These are phyloP conservation scores for Operophtera brumata DNA, from an alignment of 2,888 invertebrate genomes.

Conservation along the genomic window DNA sequence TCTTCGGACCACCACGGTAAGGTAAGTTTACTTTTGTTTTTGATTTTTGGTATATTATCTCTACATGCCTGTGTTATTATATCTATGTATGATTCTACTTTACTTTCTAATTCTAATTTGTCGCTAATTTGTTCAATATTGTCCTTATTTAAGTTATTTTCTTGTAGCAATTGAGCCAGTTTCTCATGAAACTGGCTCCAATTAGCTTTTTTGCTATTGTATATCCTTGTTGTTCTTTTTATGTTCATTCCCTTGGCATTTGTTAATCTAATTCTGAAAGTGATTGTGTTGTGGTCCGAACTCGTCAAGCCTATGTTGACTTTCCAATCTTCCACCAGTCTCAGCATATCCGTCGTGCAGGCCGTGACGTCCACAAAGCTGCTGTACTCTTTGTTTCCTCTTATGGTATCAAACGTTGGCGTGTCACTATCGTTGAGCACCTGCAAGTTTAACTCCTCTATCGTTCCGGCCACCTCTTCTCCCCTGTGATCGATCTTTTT, in stretches of 20 bases:
- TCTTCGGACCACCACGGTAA: background rate
- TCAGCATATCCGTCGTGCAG: conserved; percentile 24
- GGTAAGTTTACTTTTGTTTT: background rate
- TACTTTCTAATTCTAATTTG: background rate
- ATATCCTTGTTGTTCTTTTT: too few species aligned
- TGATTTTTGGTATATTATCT: background rate
- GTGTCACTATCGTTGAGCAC: conserved; percentile 33
- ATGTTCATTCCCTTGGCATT: conserved; percentile 8
- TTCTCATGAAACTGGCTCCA: background rate
- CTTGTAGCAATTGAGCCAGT: background rate
- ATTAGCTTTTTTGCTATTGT: background rate
- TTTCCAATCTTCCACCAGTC: conserved; percentile 11
- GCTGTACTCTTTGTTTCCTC: conserved; percentile 11
- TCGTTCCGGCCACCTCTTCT: too few species aligned
- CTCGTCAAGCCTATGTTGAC: conserved; percentile 19
- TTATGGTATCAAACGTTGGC: conserved; percentile 35
- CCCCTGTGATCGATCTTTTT: background rate
- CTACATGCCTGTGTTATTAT: background rate
- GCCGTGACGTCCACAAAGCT: conserved; percentile 12
- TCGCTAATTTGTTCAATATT: background rate
- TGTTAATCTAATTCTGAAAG: conserved; percentile 17
- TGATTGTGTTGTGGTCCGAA: conserved; percentile 34
- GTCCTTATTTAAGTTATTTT: conserved; percentile 2
- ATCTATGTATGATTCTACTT: conserved; percentile 1
- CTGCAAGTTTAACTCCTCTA: conserved; percentile 19